These are phyloP conservation scores for Parus major DNA, from an alignment of 2,113 vertebrate species.

Conservation along the genomic window DNA sequence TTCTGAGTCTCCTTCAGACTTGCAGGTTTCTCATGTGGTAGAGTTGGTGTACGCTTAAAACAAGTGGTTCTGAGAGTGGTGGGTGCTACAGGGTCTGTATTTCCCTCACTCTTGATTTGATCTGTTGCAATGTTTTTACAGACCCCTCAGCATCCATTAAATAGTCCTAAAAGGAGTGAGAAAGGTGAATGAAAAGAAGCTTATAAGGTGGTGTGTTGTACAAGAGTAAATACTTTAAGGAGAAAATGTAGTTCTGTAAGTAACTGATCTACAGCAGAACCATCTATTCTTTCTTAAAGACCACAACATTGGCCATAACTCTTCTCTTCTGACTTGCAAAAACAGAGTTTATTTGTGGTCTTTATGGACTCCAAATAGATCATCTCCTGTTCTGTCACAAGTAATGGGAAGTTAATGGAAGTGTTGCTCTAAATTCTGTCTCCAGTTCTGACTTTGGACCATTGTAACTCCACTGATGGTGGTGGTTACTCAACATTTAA, in stretches of 20 bases:
- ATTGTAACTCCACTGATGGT: neutral
- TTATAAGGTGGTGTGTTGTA: neutral
- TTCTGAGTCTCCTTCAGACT: neutral
- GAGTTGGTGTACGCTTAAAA: neutral
- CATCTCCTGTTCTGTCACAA: neutral
- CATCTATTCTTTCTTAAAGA: neutral
- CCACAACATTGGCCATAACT: neutral
- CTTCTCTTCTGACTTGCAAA: neutral
- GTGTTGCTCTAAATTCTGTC: neutral
- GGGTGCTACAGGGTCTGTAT: neutral
- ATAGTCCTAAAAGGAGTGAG: neutral
- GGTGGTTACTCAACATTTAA: slow-evolving; percentile 20
- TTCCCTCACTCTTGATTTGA: neutral
- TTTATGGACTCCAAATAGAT: neutral
- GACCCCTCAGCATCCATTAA: neutral
- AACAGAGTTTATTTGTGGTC: neutral
- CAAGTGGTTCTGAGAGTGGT: neutral
- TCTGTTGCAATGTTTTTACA: neutral
- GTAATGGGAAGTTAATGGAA: neutral
- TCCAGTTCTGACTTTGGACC: neutral
- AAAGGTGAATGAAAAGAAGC: neutral
- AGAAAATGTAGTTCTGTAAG: neutral
- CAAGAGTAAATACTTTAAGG: neutral
- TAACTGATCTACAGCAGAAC: neutral
- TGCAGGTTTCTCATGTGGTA: neutral